Percentiles rank a stretch among this genome's conserved stretches.
These are phyloP conservation scores for Hephaestus fuliginosus DNA, from an alignment of 2,797 vertebrate species.

Conservation along the genomic window DNA sequence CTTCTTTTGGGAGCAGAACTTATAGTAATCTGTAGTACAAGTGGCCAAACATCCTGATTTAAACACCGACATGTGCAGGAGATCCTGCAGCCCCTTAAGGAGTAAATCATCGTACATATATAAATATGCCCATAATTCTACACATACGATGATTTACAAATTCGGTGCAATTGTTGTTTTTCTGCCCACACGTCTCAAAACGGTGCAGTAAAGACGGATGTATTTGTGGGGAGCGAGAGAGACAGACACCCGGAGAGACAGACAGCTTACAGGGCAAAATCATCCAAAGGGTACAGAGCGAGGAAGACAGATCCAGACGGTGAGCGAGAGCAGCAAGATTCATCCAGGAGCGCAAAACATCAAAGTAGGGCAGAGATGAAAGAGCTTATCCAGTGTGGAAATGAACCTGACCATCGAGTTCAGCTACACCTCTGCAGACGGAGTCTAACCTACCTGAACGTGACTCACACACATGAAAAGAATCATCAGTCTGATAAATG, in stretches of 20 bases:
- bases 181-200: constrained; percentile 8
- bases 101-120: background rate
- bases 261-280: constrained; percentile 60
- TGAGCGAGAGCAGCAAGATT: constrained; percentile 65
- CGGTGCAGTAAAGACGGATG: constrained; percentile 2
- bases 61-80: background rate
- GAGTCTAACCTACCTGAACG: constrained; percentile 51
- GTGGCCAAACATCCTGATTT: constrained; percentile 4
- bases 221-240: constrained; percentile 13
- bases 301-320: constrained; percentile 47
- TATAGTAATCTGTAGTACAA: background rate
- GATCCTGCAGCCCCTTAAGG: background rate
- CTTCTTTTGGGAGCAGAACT: background rate
- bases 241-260: constrained; percentile 44
- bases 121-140: background rate
- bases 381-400: constrained; percentile 81
- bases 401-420: constrained; percentile 75
- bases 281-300: constrained; percentile 60
- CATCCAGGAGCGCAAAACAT: constrained; percentile 74
- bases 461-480: constrained; percentile 46
- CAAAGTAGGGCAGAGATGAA: constrained; percentile 81
- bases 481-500: constrained; percentile 3
- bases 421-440: constrained; percentile 58
- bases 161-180: background rate
- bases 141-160: background rate